Conservation (phyloP, 2,888 invertebrate genomes). For the Ypsolopha scabrella region DNA sequence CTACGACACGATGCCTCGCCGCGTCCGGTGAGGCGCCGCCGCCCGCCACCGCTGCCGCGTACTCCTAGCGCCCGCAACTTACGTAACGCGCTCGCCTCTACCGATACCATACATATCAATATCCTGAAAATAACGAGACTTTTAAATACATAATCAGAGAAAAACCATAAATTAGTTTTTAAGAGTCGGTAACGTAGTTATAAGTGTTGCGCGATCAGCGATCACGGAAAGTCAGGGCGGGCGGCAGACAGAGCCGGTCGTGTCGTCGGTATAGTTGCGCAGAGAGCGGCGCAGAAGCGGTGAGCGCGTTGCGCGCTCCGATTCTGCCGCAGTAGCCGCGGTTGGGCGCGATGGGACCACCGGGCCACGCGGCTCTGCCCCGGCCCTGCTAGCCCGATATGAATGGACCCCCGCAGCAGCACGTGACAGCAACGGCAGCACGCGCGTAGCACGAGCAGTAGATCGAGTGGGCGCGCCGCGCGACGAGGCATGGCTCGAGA, state of each 20-base stretch:
- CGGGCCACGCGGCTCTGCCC: slow-evolving; percentile 15
- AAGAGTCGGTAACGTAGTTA: background rate
- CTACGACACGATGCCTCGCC: slow-evolving; percentile 48
- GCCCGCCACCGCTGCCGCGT: slow-evolving; percentile 28
- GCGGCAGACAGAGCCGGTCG: slow-evolving; percentile 20
- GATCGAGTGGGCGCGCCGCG: slow-evolving; percentile 9
- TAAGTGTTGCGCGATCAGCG: background rate
- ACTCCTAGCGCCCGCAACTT: slow-evolving; percentile 39
- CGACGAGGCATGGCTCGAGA: slow-evolving; percentile 28
- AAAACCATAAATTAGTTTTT: too few relatives aligned
- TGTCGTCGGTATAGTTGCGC: slow-evolving; percentile 17
- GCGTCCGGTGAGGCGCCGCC: slow-evolving; percentile 44
- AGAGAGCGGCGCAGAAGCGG: slow-evolving; percentile 10
- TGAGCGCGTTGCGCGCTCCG: slow-evolving; percentile 18
- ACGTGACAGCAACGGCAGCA: slow-evolving; percentile 19
- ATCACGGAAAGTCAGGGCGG: slow-evolving; percentile 1
- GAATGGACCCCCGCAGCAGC: background rate
- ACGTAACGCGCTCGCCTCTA: slow-evolving; percentile 36
- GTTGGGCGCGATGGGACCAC: slow-evolving; percentile 1
- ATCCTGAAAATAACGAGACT: background rate
- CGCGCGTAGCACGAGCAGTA: slow-evolving; percentile 21
- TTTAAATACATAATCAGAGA: too few relatives aligned
- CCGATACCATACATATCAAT: slow-evolving; percentile 22
- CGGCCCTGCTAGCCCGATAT: slow-evolving; percentile 14
- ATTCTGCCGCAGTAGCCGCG: slow-evolving; percentile 8